Percentiles rank a stretch among this genome's conserved stretches.
phyloP scores from a whole-genome alignment of 2,113 vertebrate genomes.

The Aramus guarauna region DNA sequence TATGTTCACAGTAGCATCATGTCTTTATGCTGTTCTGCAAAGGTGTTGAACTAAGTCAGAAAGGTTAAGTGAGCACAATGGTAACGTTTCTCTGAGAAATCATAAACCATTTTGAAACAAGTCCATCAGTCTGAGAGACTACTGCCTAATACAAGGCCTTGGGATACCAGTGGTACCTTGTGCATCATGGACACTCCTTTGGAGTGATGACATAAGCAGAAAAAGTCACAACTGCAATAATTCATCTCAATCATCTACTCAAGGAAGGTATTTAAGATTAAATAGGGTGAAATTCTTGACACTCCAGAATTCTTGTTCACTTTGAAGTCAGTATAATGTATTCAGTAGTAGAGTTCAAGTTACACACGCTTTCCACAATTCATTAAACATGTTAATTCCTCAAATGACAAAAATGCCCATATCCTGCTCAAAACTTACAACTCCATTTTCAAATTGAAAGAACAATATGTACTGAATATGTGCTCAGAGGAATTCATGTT shows the following conservation, averaged over 20 bases:
- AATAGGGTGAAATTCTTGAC: background rate
- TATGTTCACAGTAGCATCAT: background rate
- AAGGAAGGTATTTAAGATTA: background rate
- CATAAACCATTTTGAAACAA: background rate
- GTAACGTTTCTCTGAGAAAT: background rate
- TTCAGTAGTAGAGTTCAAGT: background rate
- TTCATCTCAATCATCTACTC: background rate
- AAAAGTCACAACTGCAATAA: background rate
- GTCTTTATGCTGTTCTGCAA: background rate
- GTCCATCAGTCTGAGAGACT: background rate
- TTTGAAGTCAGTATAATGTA: background rate
- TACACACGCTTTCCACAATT: background rate
- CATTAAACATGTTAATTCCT: background rate
- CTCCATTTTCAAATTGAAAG: background rate
- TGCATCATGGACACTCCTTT: accelerated
- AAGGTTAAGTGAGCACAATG: background rate
- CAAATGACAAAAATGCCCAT: background rate
- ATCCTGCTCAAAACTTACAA: background rate
- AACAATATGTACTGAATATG: background rate
- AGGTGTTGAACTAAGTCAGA: background rate
- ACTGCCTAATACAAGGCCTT: accelerated
- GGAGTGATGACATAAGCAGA: background rate
- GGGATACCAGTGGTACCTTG: background rate
- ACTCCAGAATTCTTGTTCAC: background rate
- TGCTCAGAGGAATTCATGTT: background rate